phyloP scores from a whole-genome alignment of 2,113 vertebrate genomes.

The Passer domesticus region DNA sequence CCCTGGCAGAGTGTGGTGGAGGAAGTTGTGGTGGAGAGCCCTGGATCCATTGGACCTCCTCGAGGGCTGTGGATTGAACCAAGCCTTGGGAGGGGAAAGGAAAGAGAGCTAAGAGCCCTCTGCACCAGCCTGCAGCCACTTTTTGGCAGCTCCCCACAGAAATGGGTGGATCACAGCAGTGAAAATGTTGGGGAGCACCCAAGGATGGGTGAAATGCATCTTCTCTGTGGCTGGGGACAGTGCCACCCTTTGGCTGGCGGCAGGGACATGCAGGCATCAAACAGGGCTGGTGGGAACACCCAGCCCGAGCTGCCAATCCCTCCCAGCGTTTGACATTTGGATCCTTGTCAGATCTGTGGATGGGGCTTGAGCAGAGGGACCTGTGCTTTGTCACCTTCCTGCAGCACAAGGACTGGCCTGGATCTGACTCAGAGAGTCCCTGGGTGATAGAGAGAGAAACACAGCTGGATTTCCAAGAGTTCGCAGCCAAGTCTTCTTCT shows the following conservation, averaged over 20 bases:
- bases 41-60: fast-evolving
- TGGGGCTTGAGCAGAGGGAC: background rate
- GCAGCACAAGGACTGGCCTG: background rate
- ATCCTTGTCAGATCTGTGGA: fast-evolving
- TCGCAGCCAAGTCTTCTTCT: constrained; percentile 36
- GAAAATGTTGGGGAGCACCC: background rate
- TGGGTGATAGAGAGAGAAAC: background rate
- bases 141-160: fast-evolving
- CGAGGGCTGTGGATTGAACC: fast-evolving
- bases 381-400: background rate
- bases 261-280: fast-evolving
- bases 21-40: background rate
- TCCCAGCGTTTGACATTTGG: fast-evolving
- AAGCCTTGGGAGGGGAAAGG: background rate
- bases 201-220: fast-evolving
- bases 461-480: constrained; percentile 10
- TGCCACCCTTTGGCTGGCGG: fast-evolving
- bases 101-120: background rate
- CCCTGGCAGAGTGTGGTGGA: background rate
- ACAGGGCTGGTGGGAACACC: background rate
- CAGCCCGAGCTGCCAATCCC: background rate
- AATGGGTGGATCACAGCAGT: fast-evolving
- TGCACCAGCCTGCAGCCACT: fast-evolving
- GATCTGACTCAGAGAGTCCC: background rate
- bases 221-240: background rate